Base-by-base conservation (phyloP, 2,888 invertebrate genomes). In the Herminia tarsipennalis region DNA sequence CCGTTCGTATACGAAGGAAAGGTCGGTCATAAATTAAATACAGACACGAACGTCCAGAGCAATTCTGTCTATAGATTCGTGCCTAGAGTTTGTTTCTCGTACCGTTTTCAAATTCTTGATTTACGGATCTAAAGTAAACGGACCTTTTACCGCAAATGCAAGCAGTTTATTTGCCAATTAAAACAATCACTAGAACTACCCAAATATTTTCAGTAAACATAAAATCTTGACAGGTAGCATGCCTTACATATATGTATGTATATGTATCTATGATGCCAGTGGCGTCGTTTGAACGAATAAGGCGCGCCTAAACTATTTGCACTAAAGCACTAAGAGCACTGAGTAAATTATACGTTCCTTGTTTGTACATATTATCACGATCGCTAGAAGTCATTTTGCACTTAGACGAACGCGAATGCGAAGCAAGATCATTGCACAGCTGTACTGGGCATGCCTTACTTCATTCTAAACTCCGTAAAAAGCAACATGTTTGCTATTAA, bases 251-350 rank as follows among this genome's bases (percentile, higher is more conserved):
- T n/a, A n/a, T n/a, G n/a, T n/a, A n/a, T n/a, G n/a, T n/a, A n/a
- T n/a, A n/a, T n/a, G 43, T 54, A 30, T 44, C 18, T 55, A 33
- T 46, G 44, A 35, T 29, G 28, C 46, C 43, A 43, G 36, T 48
- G 47, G 32, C 41, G 36, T 49, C 18, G 40, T 49, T 28, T 48
- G 33, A 36, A 32, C 35, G 35, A 32, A 47, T 39, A 54, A 66
- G 66, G 48, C 68, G 60, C 67, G 62, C 66, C 71, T 71, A 61
- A 67, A 70, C 63, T 66, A 67, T 70, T 69, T 64, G 56, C 57
- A 53, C 42, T 39, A 21, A 54, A 50, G 46, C 13, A 13, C 29
- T 50, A 40, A 50, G 21, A 14, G 48, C 54, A 40, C 45, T 45
- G 24, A 53, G 58, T 58, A 65, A 63, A 61, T 50, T 55, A 56